Base-by-base conservation (phyloP, 2,113 vertebrate species). In the human (Homo sapiens) region DNA sequence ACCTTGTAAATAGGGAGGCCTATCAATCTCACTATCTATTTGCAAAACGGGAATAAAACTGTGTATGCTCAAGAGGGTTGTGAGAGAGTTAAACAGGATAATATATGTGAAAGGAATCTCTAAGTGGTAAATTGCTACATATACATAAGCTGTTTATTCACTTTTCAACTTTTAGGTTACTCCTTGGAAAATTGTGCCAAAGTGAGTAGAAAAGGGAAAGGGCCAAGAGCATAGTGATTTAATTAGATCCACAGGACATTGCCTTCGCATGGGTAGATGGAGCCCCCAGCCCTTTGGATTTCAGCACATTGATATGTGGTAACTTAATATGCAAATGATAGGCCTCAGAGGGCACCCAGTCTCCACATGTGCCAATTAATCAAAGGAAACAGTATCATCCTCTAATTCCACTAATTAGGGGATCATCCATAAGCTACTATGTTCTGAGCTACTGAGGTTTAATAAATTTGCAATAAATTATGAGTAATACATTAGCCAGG, bases 371-470 rank as follows among this genome's bases (percentile, higher is more conserved):
- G 93, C 97, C 97, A 98, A 98, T 98, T 98, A 98, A 97, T 98
- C 97, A 98, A 95, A 97, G 82, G 92, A 98, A 97, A 97, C 94
- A 97, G 92, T 94, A 93, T 96, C 96, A 94, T 95, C 81, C 87
- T 97, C 95, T 98, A 97, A 98, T 98, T 97, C 96, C 55, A 96
- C 94, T 98, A 98, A 98, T 98, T 97, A 97, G 90, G 96, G 98
- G 96, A 98, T 97, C 97, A 98, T 83, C 94, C 96, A 97, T 95
- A 97, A 98, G 92, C 96, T 96, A 96, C 68, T 80, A 94, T 90
- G 83, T 92, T 96, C 96, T 95, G 76, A 97, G 80, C 80, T 97
- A 97, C 84, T 20, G 40, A 96, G 66, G 84, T 94, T 97, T 97
- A 96, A 97, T 94, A 97, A 88, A 97, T 97, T 95, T 96, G 61